Evolutionary conservation across 2,888 invertebrate genomes (phyloP).

Genomic region (Drosophila mulleri): DNA sequence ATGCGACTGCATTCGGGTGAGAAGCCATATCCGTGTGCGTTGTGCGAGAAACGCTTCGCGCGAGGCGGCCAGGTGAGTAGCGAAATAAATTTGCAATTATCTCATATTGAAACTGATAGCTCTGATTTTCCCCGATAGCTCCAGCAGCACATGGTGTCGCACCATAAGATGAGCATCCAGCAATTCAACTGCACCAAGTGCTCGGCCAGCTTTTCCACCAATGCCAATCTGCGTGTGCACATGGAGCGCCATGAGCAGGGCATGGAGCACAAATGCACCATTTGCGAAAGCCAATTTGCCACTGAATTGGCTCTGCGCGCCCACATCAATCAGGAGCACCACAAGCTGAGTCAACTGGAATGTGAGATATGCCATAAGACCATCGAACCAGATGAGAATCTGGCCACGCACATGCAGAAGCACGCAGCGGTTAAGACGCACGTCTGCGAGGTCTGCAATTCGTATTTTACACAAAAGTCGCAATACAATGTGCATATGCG

Average conservation of each 20-base stretch:
- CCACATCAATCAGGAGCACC: constrained; percentile 91
- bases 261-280: constrained; percentile 91
- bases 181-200: constrained; percentile 91
- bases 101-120: neutral
- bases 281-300: constrained; percentile 92
- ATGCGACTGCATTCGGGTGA: constrained; percentile 90
- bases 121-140: constrained; percentile 63
- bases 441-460: constrained; percentile 91
- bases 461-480: constrained; percentile 92
- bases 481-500: constrained; percentile 93
- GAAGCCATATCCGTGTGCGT: constrained; percentile 88
- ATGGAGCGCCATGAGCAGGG: constrained; percentile 90
- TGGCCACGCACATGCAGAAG: constrained; percentile 91
- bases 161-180: constrained; percentile 87
- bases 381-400: constrained; percentile 92
- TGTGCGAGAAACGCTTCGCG: constrained; percentile 89
- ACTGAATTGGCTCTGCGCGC: constrained; percentile 90
- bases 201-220: constrained; percentile 89
- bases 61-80: constrained; percentile 89
- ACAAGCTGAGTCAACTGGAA: constrained; percentile 90
- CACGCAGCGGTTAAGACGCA: constrained; percentile 91
- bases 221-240: constrained; percentile 88
- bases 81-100: neutral
- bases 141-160: constrained; percentile 90
- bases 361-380: constrained; percentile 93